phyloP scores from a whole-genome alignment of 2,113 vertebrate species.

The Gymnorhina tibicen region DNA sequence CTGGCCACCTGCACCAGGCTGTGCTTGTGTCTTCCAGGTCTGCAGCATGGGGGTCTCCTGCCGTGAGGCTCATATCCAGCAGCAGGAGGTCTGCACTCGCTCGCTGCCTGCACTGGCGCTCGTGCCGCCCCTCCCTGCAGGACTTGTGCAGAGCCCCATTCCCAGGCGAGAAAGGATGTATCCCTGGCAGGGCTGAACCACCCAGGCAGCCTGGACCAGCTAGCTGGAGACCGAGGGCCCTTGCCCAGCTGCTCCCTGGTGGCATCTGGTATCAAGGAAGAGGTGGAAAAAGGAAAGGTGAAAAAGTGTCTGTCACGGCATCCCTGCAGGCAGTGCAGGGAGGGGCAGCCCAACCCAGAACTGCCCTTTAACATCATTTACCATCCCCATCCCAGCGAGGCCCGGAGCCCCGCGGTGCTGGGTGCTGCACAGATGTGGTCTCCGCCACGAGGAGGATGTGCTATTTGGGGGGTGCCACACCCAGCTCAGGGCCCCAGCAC shows the following conservation, averaged over 20 bases:
- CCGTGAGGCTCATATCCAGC: not conserved
- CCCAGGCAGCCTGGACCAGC: not conserved
- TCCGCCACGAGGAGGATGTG: not conserved
- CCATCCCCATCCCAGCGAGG: not conserved
- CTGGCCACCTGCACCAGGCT: not conserved
- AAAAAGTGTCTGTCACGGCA: not conserved
- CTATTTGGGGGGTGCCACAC: not conserved
- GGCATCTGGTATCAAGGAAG: slow-evolving; percentile 28
- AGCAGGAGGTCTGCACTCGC: slow-evolving; percentile 47
- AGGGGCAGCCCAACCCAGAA: slow-evolving; percentile 2
- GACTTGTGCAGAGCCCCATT: slow-evolving; percentile 28
- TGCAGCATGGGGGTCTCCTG: slow-evolving; percentile 64
- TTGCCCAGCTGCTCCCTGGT: not conserved
- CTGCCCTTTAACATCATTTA: not conserved
- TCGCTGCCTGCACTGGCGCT: slow-evolving; percentile 3
- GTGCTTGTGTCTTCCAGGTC: slow-evolving; percentile 28
- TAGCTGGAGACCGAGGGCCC: not conserved
- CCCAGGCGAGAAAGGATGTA: slow-evolving; percentile 3
- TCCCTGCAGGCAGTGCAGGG: slow-evolving; percentile 22
- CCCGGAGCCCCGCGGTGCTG: not conserved
- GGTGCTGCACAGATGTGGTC: not conserved
- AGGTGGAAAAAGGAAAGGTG: not conserved
- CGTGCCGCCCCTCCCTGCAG: slow-evolving; percentile 39
- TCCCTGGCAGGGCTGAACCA: not conserved
- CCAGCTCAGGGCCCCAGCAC: slow-evolving; percentile 7